phyloP scores from a whole-genome alignment of 1,140 invertebrate genomes.

The Kradibia gibbosae region DNA sequence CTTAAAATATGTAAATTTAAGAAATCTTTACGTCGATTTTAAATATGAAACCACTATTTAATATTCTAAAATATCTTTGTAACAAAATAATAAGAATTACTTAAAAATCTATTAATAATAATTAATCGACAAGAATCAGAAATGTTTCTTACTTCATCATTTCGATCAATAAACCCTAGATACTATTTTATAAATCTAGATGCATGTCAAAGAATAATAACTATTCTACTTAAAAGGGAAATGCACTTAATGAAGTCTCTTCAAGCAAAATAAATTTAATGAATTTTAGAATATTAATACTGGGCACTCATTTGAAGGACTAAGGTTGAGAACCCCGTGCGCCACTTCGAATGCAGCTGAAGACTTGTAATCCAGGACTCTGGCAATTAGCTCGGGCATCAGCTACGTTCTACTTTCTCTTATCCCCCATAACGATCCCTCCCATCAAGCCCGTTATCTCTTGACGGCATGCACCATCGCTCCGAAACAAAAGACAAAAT shows the following conservation, averaged over 20 bases:
- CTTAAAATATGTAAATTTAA: too few species aligned
- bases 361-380: slow-evolving; percentile 57
- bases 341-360: slow-evolving; percentile 25
- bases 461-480: not conserved
- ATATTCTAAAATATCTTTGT: too few species aligned
- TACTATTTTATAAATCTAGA: too few species aligned
- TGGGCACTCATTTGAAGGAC: too few species aligned
- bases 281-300: slow-evolving; percentile 4
- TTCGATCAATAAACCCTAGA: too few species aligned
- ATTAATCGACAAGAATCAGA: too few species aligned
- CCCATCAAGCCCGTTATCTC: slow-evolving; percentile 16
- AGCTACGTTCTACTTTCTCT: slow-evolving; percentile 47
- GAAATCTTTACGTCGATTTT: too few species aligned
- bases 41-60: too few species aligned
- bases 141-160: too few species aligned
- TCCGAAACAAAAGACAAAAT: slow-evolving; percentile 60
- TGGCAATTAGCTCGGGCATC: slow-evolving; percentile 60
- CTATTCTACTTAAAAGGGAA: too few species aligned
- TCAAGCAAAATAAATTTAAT: not conserved
- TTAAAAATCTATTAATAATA: too few species aligned
- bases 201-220: not conserved
- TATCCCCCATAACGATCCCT: slow-evolving; percentile 48
- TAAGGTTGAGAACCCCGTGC: slow-evolving; percentile 56
- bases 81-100: too few species aligned
- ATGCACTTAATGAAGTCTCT: not conserved